Evolutionary conservation across 1,140 invertebrate species (phyloP), one percentile per base, ranked within the genome.

Genomic region (Hyposmocoma kahamanoa): DNA sequence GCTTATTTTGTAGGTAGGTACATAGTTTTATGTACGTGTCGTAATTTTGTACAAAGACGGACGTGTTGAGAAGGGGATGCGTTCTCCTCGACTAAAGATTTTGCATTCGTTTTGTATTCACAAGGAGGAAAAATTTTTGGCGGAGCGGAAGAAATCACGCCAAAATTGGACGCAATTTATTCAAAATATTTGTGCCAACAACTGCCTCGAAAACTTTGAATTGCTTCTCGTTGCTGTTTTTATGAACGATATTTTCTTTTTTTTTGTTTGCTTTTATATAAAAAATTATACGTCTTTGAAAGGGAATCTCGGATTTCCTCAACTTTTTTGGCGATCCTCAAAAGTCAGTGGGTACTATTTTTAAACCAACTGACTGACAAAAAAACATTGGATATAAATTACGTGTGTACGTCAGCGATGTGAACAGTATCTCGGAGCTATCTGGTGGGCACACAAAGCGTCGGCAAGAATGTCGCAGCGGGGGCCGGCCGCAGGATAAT

Each of bases 301-400:
- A 57, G 32, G 49, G 44, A 46, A 56, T 53, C 42, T 30, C 39
- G 56, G 39, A 47, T 47, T 50, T 36, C 49, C 57, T 44, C 24
- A 53, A 55, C 50, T 66, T 69, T 68, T 69, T 58, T 52, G 53
- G 60, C 55, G 58, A 59, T 60, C 56, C 57, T 54, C 46, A 34
- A 47, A 38, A 58, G 18, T 58, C 52, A 45, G 26, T 39, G 39
- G 42, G 42, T 45, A n/a, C n/a, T n/a, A 45, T 65, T 52, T 57
- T 65, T 44, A 62, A 71, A 58, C 60, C 60, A 59, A 66, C 56
- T 60, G 59, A 56, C 59, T 51, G 66, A 77, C 74, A 80, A 78
- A 71, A 65, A 67, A 56, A 55, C 53, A 71, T 78, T 57, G 67
- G 68, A 75, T 60, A 80, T 73, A 75, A 83, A 78, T 83, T 51